A percentile compares a stretch with the other conserved stretches of the same genome.
Conservation (phyloP, 2,797 vertebrate species). For the Fistularia commersonii region DNA sequence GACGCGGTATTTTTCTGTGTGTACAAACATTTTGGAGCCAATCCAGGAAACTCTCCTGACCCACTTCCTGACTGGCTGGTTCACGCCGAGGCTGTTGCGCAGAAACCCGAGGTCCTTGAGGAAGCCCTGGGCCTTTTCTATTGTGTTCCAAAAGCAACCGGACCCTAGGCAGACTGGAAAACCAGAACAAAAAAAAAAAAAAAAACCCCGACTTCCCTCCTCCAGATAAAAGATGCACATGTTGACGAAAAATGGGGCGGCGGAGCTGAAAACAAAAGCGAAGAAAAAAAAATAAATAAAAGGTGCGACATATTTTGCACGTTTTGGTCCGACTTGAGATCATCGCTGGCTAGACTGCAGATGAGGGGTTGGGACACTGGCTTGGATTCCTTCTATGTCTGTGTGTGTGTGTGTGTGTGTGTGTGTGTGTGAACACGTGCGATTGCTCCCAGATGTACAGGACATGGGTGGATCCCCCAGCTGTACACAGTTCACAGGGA, state of each 20-base stretch:
- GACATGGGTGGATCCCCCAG: slow-evolving; percentile 75
- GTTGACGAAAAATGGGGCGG: slow-evolving; percentile 12
- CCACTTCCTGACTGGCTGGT: slow-evolving; percentile 52
- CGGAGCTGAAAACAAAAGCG: slow-evolving; percentile 7
- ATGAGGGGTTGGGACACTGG: slow-evolving; percentile 42
- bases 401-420: slow-evolving; percentile 11
- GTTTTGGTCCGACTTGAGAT: slow-evolving; percentile 55
- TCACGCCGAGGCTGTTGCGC: slow-evolving; percentile 36
- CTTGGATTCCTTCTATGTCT: slow-evolving; percentile 21
- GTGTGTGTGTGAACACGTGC: slow-evolving; percentile 30
- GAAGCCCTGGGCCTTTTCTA: slow-evolving; percentile 29
- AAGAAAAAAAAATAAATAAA: slow-evolving; percentile 46
- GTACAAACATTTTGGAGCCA: slow-evolving; percentile 44
- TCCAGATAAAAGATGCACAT: slow-evolving; percentile 4
- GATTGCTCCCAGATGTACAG: slow-evolving; percentile 77
- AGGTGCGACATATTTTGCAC: slow-evolving; percentile 33
- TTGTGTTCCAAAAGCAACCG: slow-evolving; percentile 33
- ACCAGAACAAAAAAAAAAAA: neutral
- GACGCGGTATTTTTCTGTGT: slow-evolving; percentile 25
- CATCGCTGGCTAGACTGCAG: slow-evolving; percentile 49
- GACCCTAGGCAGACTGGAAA: slow-evolving; percentile 11
- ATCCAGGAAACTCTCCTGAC: slow-evolving; percentile 61
- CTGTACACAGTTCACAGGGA: slow-evolving; percentile 62
- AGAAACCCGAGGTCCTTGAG: slow-evolving; percentile 27
- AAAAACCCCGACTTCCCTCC: slow-evolving; percentile 7